Base-by-base conservation (phyloP, 2,888 invertebrate genomes). In the Mythimna albipuncta region DNA sequence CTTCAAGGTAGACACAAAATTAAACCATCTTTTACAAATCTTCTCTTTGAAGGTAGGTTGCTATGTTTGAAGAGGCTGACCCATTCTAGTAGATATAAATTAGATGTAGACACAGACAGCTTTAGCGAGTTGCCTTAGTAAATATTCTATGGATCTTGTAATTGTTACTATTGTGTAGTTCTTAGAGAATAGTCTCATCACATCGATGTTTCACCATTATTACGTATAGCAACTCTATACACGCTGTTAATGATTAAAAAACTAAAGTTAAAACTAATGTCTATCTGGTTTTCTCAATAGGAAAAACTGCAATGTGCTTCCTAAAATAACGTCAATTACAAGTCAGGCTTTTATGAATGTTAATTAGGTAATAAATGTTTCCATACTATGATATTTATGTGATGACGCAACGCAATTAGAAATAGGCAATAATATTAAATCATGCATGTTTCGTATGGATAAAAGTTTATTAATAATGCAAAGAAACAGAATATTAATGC, bases 71-170 rank as follows among this genome's bases (percentile, higher is more conserved):
- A 88, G 89, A 88, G 89, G 88, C 88, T 89, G 87, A 85, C 84
- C 79, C 75, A 76, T 85, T 79, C 78, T 85, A 82, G 76, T 86
- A 83, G 81, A 69, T 69, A 64, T 69, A 65, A 64, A 59, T 55
- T 83, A 83, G 72, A 47, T 75, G 69, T 83, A 84, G 75, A 83
- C 80, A 77, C 79, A 63, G 82, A 86, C 89, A 87, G 89, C 89
- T 91, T 89, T 91, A 91, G 85, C 62, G 67, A 85, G 85, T 89
- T 90, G 89, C 86, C 88, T 89, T 90, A 86, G 76, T 80, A 72
- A 84, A 73, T 83, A 70, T 83, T 76, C 26, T 77, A 76, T 81
- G 81, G 69, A 86, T 86, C 85, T 87, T 85, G 72, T 79, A 80
- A 81, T 81, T 82, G 62, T 82, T 75, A 71, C 72, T 66, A 62